Evolutionary conservation across 2,888 invertebrate genomes (phyloP).

Genomic region (Drosophila testacea): DNA sequence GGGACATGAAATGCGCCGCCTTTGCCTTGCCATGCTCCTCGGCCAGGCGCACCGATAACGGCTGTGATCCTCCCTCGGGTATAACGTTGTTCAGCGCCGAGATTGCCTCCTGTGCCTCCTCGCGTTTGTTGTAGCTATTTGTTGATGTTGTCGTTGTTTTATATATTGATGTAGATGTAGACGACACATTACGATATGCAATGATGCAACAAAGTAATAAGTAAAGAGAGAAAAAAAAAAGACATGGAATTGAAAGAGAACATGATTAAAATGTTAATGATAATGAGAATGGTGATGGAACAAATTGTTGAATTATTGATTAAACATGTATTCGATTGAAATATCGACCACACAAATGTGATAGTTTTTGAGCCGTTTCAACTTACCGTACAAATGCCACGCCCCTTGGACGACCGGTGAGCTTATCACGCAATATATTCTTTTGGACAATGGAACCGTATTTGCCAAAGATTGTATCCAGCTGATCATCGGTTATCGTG

Average conservation of each 20-base stretch:
- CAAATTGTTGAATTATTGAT: neutral
- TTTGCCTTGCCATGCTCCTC: constrained; percentile 85
- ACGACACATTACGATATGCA: neutral
- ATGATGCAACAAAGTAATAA: neutral
- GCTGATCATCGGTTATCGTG: constrained; percentile 92
- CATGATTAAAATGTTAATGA: constrained; percentile 1
- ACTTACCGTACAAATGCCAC: constrained; percentile 95
- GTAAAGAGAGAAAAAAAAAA: neutral
- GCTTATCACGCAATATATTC: constrained; percentile 95
- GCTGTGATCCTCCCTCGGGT: constrained; percentile 93
- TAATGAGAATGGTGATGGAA: neutral
- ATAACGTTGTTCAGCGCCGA: constrained; percentile 93
- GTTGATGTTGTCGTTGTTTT: neutral
- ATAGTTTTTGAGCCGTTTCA: neutral
- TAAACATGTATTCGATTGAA: too few relatives aligned
- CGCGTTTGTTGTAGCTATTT: constrained; percentile 92
- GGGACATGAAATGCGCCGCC: constrained; percentile 84
- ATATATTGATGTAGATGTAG: neutral
- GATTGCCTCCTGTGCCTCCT: constrained; percentile 96
- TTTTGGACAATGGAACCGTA: constrained; percentile 97
- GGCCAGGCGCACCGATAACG: constrained; percentile 89
- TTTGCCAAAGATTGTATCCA: constrained; percentile 93
- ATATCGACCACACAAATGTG: too few relatives aligned
- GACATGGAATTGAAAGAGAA: neutral
- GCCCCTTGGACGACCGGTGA: constrained; percentile 94